phyloP scores from a whole-genome alignment of 2,888 invertebrate genomes.

The Stratiomys singularior region DNA sequence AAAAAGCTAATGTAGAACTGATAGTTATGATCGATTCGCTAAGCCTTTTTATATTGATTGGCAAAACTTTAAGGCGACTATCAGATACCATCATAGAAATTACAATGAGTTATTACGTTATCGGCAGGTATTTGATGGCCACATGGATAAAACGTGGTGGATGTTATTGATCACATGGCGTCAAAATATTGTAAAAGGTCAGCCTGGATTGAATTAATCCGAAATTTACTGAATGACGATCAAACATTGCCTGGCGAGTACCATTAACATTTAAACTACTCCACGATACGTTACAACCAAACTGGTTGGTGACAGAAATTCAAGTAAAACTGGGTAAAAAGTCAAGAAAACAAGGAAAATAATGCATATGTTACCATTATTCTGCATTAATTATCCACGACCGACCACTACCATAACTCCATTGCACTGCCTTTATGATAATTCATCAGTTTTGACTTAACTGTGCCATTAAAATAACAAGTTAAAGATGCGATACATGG shows the following conservation, averaged over 20 bases:
- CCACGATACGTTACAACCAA: neutral
- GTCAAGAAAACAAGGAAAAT: neutral
- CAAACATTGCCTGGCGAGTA: conserved; percentile 12
- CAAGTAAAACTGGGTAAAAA: conserved; percentile 4
- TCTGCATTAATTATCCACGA: neutral
- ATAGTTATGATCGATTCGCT: neutral
- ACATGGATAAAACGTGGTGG: conserved; percentile 22
- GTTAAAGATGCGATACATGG: too few relatives aligned
- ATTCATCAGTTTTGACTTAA: too few relatives aligned
- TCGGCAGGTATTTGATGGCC: neutral
- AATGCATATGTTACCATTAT: neutral
- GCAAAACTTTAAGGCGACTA: neutral
- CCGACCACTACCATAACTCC: neutral
- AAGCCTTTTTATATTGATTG: conserved; percentile 26
- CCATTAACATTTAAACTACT: conserved; percentile 44
- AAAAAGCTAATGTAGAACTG: conserved; percentile 35
- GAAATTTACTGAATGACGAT: conserved; percentile 14
- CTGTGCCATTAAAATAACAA: too few relatives aligned
- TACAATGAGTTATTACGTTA: neutral
- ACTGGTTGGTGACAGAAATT: conserved; percentile 27
- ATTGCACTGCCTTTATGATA: neutral
- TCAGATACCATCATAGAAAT: conserved; percentile 7
- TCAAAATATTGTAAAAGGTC: conserved; percentile 31
- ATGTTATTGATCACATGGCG: neutral
- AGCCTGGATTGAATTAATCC: neutral